phyloP scores from a whole-genome alignment of 2,113 vertebrate genomes.

The Albula glossodonta region DNA sequence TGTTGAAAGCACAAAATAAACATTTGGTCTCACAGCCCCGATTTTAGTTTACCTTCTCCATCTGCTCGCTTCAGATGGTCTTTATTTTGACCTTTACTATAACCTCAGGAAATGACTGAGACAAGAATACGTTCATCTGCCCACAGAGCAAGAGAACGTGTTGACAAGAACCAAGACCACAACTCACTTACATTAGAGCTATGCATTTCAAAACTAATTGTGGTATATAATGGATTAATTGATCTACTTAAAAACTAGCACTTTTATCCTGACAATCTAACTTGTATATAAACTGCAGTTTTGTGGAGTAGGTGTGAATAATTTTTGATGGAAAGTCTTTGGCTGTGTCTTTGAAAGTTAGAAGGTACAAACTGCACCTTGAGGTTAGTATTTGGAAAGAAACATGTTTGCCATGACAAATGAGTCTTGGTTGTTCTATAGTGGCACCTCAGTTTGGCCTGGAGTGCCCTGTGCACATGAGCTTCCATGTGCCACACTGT shows the following conservation, averaged over 20 bases:
- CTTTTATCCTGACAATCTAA: not conserved
- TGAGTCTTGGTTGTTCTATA: not conserved
- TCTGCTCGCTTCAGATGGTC: slow-evolving; percentile 48
- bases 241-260: not conserved
- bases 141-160: not conserved
- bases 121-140: not conserved
- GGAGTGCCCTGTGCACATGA: slow-evolving; percentile 16
- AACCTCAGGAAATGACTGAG: slow-evolving; percentile 22
- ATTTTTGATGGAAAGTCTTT: not conserved
- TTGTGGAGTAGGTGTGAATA: not conserved
- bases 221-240: not conserved
- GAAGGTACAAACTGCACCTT: not conserved
- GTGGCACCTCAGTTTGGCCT: not conserved
- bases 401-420: not conserved
- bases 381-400: too few relatives aligned
- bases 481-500: slow-evolving; percentile 5
- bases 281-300: not conserved
- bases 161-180: not conserved
- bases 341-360: not conserved
- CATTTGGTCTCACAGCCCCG: slow-evolving; percentile 34
- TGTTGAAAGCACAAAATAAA: slow-evolving; percentile 25
- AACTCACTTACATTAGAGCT: not conserved
- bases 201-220: not conserved
- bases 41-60: slow-evolving; percentile 40
- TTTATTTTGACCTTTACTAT: slow-evolving; percentile 36